These are phyloP conservation scores for Triplophysa bombifrons DNA, from an alignment of 2,797 vertebrate genomes.

Conservation along the genomic window DNA sequence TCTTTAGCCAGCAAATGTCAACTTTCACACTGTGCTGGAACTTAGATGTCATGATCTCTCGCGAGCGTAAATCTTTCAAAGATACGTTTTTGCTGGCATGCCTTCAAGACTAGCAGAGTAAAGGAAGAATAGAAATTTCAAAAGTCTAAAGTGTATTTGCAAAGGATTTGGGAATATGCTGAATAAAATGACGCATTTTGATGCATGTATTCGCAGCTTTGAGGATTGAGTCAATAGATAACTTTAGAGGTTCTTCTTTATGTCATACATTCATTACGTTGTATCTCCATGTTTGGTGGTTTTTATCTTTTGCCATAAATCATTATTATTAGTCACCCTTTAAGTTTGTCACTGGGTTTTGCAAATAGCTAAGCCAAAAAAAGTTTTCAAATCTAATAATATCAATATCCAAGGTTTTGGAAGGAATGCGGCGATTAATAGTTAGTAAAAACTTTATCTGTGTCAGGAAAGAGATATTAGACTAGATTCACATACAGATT, in stretches of 20 bases:
- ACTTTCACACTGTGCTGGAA: slow-evolving; percentile 1
- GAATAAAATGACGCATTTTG: slow-evolving; percentile 58
- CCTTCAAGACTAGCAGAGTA: slow-evolving; percentile 8
- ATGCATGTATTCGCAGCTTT: slow-evolving; percentile 64
- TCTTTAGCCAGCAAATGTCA: slow-evolving; percentile 8
- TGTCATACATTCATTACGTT: no score
- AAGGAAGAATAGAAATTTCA: background rate
- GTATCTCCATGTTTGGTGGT: no score
- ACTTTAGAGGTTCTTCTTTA: slow-evolving; percentile 4
- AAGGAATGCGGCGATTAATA: no score
- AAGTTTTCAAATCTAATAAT: no score
- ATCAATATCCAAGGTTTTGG: no score
- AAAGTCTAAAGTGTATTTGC: slow-evolving; percentile 48
- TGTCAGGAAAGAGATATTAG: no score
- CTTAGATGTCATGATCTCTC: background rate
- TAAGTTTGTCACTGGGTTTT: no score
- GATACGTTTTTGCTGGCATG: background rate
- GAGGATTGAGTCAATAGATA: slow-evolving; percentile 29
- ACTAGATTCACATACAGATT: no score
- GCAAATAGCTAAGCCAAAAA: no score
- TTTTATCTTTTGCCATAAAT: no score
- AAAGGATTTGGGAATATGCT: slow-evolving; percentile 50
- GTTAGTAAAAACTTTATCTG: no score
- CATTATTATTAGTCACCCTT: no score
- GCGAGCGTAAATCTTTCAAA: background rate